Percentiles rank a stretch among this genome's conserved stretches.
Evolutionary conservation across 2,888 invertebrate species (phyloP).

Genomic region (Latheticus oryzae): DNA sequence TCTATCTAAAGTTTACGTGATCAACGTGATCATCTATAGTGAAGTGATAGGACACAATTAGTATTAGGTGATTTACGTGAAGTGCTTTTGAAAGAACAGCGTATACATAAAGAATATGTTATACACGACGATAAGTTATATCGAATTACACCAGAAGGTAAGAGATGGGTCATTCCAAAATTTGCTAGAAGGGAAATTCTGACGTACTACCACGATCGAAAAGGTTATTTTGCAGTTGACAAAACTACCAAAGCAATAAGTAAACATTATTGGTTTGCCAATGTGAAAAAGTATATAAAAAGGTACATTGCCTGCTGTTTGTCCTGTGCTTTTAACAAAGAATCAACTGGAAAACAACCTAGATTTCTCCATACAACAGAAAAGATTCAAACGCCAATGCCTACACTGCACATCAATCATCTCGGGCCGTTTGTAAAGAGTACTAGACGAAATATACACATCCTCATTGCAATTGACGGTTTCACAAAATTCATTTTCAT

Average conservation of each 20-base stretch:
- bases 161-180: background rate
- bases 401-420: no score
- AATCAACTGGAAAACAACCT: no score
- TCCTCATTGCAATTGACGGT: no score
- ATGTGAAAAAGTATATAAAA: slow-evolving; percentile 58
- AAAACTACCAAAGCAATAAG: slow-evolving; percentile 55
- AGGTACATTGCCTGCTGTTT: slow-evolving; percentile 61
- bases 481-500: background rate
- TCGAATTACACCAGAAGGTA: background rate
- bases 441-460: no score
- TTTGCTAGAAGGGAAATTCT: background rate
- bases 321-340: slow-evolving; percentile 59
- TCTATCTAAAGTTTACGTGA: no score
- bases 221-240: slow-evolving; percentile 59
- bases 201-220: slow-evolving; percentile 56
- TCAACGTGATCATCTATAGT: no score
- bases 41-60: no score
- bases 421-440: slow-evolving; percentile 59
- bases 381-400: no score
- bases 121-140: background rate
- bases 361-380: no score
- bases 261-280: slow-evolving; percentile 61
- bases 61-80: no score
- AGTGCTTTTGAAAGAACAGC: background rate
- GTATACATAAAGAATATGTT: background rate